Evolutionary conservation across 2,888 invertebrate genomes (phyloP).

Genomic region (Beris morrisii): DNA sequence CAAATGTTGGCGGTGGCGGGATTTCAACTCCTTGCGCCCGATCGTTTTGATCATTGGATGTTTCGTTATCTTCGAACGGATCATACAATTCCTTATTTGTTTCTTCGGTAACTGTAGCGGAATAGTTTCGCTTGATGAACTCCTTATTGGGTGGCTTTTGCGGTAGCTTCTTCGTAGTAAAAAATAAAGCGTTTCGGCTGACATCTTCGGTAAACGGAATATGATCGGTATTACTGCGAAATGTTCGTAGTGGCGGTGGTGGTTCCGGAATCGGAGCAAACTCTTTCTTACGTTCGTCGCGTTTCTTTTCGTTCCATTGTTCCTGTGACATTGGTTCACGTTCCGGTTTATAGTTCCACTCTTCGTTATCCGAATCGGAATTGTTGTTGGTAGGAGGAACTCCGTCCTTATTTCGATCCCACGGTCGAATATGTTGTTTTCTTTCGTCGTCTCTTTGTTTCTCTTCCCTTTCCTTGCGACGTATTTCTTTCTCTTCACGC

Average conservation of each 20-base stretch:
- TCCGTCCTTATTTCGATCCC: conserved; percentile 67
- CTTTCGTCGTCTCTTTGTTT: conserved; percentile 53
- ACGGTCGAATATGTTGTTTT: conserved; percentile 62
- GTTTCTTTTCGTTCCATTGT: conserved; percentile 62
- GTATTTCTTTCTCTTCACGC: conserved; percentile 43
- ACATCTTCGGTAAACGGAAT: not conserved
- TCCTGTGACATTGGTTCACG: conserved; percentile 53
- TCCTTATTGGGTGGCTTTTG: not conserved
- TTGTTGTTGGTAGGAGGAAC: conserved; percentile 41
- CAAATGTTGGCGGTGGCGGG: conserved; percentile 67
- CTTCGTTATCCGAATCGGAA: conserved; percentile 37
- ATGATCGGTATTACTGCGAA: conserved; percentile 50
- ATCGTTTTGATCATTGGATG: conserved; percentile 30
- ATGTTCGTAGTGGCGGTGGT: conserved; percentile 42
- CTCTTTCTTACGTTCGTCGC: conserved; percentile 70
- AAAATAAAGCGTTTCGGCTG: conserved; percentile 45
- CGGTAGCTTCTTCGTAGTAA: conserved; percentile 46
- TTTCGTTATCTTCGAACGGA: conserved; percentile 21
- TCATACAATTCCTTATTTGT: conserved; percentile 4
- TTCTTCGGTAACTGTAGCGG: conserved; percentile 2
- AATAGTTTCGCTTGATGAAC: conserved; percentile 34
- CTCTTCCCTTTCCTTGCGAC: conserved; percentile 49
- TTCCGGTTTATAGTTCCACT: conserved; percentile 53
- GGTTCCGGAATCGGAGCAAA: conserved; percentile 68
- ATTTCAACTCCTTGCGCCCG: conserved; percentile 59